phyloP scores from a whole-genome alignment of 2,113 vertebrate genomes.

The Zosterops hypoxanthus region DNA sequence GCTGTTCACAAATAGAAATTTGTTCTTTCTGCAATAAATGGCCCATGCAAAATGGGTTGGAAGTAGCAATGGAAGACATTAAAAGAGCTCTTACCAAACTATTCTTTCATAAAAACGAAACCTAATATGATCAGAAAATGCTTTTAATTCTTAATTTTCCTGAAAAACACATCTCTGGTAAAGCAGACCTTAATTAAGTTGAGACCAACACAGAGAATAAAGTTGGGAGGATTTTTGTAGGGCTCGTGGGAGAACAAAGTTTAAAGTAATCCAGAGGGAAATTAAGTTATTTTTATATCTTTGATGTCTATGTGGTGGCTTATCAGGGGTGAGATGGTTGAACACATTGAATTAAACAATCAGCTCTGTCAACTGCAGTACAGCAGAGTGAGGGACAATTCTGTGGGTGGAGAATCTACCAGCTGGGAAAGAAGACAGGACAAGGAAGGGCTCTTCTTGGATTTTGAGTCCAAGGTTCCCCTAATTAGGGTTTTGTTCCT shows the following conservation, averaged over 20 bases:
- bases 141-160: conserved; percentile 8
- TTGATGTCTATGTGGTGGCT: background rate
- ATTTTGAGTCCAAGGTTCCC: no score
- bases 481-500: no score
- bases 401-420: background rate
- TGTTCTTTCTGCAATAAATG: conserved; percentile 14
- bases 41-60: conserved; percentile 1
- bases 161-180: background rate
- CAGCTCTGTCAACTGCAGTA: background rate
- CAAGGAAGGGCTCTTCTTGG: background rate
- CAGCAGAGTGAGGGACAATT: background rate
- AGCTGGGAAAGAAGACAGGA: rapidly evolving
- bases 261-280: background rate
- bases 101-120: background rate
- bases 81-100: conserved; percentile 9
- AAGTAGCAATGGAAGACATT: background rate
- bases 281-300: background rate
- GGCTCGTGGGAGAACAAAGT: background rate
- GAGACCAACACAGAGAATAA: background rate
- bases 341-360: background rate
- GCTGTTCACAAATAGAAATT: conserved; percentile 3
- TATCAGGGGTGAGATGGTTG: background rate
- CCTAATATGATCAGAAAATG: background rate
- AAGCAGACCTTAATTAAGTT: background rate
- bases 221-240: background rate